These are phyloP conservation scores for Mycalesis mineus DNA, from an alignment of 2,888 invertebrate species.

Conservation along the genomic window DNA sequence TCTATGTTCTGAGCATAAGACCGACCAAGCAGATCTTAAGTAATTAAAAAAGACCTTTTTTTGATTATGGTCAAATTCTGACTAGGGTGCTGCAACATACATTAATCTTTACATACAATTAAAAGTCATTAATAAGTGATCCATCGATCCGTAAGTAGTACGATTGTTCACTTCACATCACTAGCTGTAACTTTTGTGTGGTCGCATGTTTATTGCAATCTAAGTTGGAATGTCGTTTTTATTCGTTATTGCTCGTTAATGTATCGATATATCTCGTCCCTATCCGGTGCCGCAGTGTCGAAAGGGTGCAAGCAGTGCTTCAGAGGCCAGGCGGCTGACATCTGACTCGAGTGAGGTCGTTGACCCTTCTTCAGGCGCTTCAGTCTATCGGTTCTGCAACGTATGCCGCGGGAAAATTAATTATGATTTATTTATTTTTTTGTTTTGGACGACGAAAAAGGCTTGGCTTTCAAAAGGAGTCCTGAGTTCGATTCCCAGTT, in stretches of 20 bases:
- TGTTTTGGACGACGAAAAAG: too few species aligned
- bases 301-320: constrained; percentile 72
- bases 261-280: constrained; percentile 38
- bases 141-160: background rate
- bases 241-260: constrained; percentile 32
- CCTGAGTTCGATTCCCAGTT: background rate
- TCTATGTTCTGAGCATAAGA: too few species aligned
- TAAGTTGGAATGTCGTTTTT: constrained; percentile 2
- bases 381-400: constrained; percentile 37
- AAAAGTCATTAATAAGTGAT: too few species aligned
- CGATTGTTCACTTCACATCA: background rate
- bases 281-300: constrained; percentile 66
- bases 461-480: too few species aligned
- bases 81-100: background rate
- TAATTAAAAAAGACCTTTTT: too few species aligned
- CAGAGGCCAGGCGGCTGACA: constrained; percentile 47
- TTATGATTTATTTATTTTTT: background rate
- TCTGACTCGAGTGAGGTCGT: constrained; percentile 65
- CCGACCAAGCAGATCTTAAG: too few species aligned
- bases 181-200: background rate
- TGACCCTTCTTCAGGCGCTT: constrained; percentile 45
- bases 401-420: constrained; percentile 33
- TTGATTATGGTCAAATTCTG: too few species aligned
- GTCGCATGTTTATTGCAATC: constrained; percentile 1
- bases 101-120: too few species aligned